phyloP scores from a whole-genome alignment of 2,888 invertebrate species.

The Limnephilus marmoratus region DNA sequence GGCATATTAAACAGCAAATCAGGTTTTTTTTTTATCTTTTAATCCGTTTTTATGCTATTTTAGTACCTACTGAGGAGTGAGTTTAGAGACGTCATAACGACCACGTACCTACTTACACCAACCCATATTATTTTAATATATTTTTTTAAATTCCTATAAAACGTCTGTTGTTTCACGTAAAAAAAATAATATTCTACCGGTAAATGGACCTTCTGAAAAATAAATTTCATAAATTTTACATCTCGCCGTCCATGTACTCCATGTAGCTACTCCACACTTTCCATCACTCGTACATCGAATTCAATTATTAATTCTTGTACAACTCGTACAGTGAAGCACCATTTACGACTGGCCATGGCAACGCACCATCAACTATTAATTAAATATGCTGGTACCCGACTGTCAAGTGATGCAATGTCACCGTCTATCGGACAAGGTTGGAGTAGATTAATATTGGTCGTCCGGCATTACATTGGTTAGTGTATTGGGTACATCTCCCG shows the following conservation, averaged over 20 bases:
- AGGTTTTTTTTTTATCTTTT: too few species aligned
- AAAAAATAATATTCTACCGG: not conserved
- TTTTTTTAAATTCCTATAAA: too few species aligned
- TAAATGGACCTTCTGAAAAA: too few species aligned
- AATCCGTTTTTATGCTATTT: not conserved
- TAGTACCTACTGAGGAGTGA: not conserved
- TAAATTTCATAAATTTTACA: not conserved
- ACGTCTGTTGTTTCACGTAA: not conserved
- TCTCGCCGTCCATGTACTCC: not conserved
- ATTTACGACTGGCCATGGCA: not conserved
- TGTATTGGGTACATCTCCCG: not conserved
- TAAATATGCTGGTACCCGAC: not conserved
- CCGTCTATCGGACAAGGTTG: not conserved
- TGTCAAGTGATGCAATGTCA: not conserved
- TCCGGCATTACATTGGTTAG: not conserved
- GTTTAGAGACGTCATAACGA: not conserved
- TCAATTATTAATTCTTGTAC: not conserved
- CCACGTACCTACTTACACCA: too few species aligned
- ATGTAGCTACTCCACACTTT: too few species aligned
- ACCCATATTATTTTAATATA: too few species aligned
- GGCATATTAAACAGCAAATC: too few species aligned
- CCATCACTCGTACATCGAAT: not conserved
- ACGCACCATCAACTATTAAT: not conserved
- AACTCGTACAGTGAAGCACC: not conserved
- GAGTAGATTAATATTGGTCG: conserved; percentile 11